Base-by-base conservation (phyloP, 2,113 vertebrate species). In the Misgurnus mizolepis region DNA sequence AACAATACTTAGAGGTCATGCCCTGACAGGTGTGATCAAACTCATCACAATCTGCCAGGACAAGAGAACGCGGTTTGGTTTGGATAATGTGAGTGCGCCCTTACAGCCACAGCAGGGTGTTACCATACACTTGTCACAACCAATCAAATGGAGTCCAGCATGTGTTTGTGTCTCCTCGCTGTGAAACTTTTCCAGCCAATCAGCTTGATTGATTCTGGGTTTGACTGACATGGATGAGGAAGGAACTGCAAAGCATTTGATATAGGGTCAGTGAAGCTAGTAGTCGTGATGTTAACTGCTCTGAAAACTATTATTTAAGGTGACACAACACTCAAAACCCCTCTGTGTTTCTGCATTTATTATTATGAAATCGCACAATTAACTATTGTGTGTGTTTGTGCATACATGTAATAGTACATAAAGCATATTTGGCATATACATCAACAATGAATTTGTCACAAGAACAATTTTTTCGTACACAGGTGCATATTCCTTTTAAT, bases 1-100 rank as follows among this genome's bases (percentile, higher is more conserved):
- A 55, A 60, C 55, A 85, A 78, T 68, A 45, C 56, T 84, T 76
- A 80, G 67, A 83, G 76, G 86, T 86, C 79, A 84, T 45, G 79
- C 47, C 49, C 87, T 90, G 90, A 86, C 88, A 87, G 78, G 66
- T 88, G 83, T 80, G 86, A 88, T 90, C 88, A 89, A 76, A 87
- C 82, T 86, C 84, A 81, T 87, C 81, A 68, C 67, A 78, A 41
- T 78, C 79, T 61, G 3, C 39, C 71, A 70, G 68, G 83, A 86
- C 89, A 86, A 82, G 43, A 83, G 85, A 88, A 85, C 22, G 22
- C 22, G 22, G 22, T 22, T 22, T 22, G 22, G 22, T 22, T 22
- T 22, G 22, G 22, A 22, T 22, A 22, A 22, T 22, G 22, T 22
- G 22, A 22, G 22, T 22, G 22, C 22, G 22, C 22, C 22, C 85